These are phyloP conservation scores for Myiotriccus ornatus DNA, from an alignment of 2,797 vertebrate genomes.

Conservation along the genomic window DNA sequence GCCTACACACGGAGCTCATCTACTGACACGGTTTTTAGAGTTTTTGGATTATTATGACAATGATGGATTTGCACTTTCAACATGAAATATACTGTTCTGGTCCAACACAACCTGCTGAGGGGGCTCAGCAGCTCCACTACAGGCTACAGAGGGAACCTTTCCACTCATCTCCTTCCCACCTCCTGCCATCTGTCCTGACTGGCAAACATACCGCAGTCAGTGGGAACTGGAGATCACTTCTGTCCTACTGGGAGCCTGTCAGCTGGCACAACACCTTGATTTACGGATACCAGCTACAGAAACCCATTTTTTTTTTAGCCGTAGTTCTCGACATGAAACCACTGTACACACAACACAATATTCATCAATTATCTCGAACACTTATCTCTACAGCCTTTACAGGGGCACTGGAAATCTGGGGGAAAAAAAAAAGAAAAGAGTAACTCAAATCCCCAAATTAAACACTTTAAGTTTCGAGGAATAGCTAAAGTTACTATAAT, in stretches of 20 bases:
- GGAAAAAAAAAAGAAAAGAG: background rate
- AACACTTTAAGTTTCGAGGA: background rate
- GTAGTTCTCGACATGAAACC: background rate
- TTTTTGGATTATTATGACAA: background rate
- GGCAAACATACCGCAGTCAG: background rate
- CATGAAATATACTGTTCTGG: background rate
- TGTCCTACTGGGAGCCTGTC: background rate
- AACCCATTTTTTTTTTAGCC: background rate
- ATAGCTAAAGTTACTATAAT: background rate
- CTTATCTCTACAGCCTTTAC: background rate
- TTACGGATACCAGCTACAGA: background rate
- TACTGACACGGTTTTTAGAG: background rate
- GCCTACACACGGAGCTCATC: background rate
- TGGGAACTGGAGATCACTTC: background rate
- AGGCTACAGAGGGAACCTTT: background rate
- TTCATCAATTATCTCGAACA: background rate
- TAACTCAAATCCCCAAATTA: background rate
- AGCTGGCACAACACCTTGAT: background rate
- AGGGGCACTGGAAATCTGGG: background rate
- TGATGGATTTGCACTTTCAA: background rate
- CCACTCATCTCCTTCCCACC: background rate
- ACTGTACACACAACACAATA: background rate
- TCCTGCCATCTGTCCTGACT: background rate
- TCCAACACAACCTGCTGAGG: background rate
- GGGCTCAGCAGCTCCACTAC: background rate